Conservation (phyloP, 2,797 vertebrate genomes). For the Poecilia velifera region DNA sequence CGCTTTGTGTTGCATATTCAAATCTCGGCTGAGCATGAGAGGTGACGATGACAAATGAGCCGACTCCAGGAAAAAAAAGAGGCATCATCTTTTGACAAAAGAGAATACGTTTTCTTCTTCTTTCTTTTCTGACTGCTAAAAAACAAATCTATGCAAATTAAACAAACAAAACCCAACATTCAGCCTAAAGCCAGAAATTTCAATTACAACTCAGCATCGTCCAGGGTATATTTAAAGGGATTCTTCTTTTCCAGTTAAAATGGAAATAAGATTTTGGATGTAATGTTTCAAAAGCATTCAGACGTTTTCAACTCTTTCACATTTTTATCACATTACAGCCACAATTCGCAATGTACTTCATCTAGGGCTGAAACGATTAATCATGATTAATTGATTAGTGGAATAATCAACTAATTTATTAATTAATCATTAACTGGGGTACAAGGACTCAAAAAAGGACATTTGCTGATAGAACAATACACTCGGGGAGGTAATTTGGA, state of each 20-base stretch:
- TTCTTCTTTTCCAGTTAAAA: not conserved
- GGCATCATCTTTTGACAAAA: conserved; percentile 57
- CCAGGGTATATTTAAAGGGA: not conserved
- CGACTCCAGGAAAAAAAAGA: conserved; percentile 43
- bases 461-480: no score
- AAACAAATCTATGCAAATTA: conserved; percentile 1
- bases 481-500: no score
- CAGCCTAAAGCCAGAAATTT: not conserved
- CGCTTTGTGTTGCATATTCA: conserved; percentile 67
- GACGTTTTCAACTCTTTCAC: not conserved
- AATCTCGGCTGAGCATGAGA: conserved; percentile 69
- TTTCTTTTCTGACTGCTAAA: not conserved
- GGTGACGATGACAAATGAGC: conserved; percentile 77
- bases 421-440: no score
- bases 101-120: conserved; percentile 11
- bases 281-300: not conserved
- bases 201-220: not conserved
- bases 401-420: no score
- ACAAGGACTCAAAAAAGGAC: no score
- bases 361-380: no score
- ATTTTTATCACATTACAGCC: not conserved
- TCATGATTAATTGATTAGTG: no score
- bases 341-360: not conserved
- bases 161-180: not conserved
- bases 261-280: not conserved